Evolutionary conservation across 2,797 vertebrate species (phyloP).

Genomic region (Muscicapa striata): DNA sequence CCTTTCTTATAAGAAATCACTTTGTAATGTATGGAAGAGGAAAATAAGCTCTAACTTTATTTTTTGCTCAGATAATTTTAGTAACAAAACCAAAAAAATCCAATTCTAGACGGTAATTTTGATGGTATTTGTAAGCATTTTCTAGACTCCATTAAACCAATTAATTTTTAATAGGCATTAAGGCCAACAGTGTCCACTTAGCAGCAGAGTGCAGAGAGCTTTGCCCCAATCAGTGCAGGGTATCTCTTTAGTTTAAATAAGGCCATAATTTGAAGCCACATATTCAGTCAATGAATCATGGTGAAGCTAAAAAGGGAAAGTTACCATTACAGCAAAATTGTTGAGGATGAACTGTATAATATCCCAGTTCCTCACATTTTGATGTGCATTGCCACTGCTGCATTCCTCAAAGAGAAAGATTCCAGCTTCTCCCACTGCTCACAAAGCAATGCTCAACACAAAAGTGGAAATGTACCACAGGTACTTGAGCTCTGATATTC

Average conservation of each 20-base stretch:
- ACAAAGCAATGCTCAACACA: neutral
- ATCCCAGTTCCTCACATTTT: neutral
- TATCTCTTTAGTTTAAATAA: slow-evolving; percentile 71
- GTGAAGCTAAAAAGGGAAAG: slow-evolving; percentile 68
- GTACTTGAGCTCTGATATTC: neutral
- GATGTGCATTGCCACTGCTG: neutral
- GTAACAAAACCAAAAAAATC: neutral
- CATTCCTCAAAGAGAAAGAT: neutral
- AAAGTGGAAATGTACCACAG: neutral
- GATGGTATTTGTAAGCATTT: neutral
- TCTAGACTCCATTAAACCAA: neutral
- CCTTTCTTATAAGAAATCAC: neutral
- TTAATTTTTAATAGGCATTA: neutral
- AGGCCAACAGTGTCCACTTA: neutral
- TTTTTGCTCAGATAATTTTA: neutral
- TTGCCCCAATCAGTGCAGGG: neutral
- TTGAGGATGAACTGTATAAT: neutral
- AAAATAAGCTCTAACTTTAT: neutral
- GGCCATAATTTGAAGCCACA: slow-evolving; percentile 76
- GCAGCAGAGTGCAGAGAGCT: neutral
- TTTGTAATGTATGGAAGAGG: neutral
- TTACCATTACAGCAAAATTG: slow-evolving; percentile 45
- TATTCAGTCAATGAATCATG: slow-evolving; percentile 77
- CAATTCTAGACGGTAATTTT: neutral
- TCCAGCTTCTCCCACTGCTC: neutral